Conservation (phyloP, 2,113 vertebrate genomes). For the Hippocampus guttulatus region DNA sequence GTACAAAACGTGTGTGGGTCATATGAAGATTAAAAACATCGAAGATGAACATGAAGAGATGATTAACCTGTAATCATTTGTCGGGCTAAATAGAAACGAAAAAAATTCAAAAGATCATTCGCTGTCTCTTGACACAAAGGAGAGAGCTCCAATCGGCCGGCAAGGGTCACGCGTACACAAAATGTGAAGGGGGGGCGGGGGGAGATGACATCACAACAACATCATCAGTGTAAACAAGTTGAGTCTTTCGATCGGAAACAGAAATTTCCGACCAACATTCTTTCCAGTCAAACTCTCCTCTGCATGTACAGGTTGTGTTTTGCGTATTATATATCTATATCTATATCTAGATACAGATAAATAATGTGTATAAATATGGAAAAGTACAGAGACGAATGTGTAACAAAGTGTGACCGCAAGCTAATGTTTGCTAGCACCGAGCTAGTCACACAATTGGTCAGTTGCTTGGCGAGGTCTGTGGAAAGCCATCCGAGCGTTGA, state of each 20-base stretch:
- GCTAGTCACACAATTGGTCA: neutral
- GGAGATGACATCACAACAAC: neutral
- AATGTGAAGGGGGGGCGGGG: neutral
- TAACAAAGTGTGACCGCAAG: neutral
- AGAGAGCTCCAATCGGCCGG: neutral
- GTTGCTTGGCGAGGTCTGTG: neutral
- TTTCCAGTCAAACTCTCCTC: neutral
- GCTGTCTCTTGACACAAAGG: neutral
- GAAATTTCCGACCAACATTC: neutral
- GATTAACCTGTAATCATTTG: conserved; percentile 4
- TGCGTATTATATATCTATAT: neutral
- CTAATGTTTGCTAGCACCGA: neutral
- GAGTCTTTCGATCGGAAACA: neutral
- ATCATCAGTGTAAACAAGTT: conserved; percentile 1
- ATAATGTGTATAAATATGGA: neutral
- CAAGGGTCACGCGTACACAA: neutral
- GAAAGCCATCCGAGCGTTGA: neutral
- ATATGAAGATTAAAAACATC: conserved; percentile 1
- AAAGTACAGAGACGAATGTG: neutral
- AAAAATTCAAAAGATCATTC: neutral
- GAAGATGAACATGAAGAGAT: neutral
- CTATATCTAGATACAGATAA: neutral
- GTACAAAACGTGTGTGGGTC: conserved; percentile 1
- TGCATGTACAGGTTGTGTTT: neutral
- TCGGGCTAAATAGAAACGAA: neutral